Evolutionary conservation across 2,888 invertebrate species (phyloP), one percentile per base, ranked within the genome.

Genomic region (Sacculina carcini): DNA sequence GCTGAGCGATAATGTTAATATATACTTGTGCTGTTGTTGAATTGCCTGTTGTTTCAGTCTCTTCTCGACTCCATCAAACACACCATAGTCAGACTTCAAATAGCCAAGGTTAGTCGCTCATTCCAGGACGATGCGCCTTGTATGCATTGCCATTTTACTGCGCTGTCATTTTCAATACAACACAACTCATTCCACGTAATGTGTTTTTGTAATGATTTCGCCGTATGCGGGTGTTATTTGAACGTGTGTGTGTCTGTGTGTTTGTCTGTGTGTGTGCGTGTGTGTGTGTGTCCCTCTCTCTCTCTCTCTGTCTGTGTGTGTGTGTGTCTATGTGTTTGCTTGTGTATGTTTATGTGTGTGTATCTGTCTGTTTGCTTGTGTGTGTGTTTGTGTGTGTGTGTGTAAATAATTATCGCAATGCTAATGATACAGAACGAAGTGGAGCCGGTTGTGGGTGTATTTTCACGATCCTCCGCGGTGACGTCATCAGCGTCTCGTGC

Each of bases 21-120:
- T n/a, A n/a, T n/a, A n/a, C n/a, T n/a, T n/a, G n/a, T n/a, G n/a
- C n/a, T n/a, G n/a, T n/a, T n/a, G n/a, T n/a, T 26, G 16, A 14
- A 2, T 7, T 19, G 32, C 32, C 3, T n/a, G 32, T 12, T 32
- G 32, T n/a, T 10, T 1, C 40, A 40, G 40, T 23, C 10, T 56
- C 85, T 94, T 79, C 74, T 96, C 66, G 92, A 96, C 69, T 83
- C 90, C 61, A 84, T 96, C 58, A 96, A 96, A 71, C 94, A 96
- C 73, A 85, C 92, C 62, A 96, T 96, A 69, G 90, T 96, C 58
- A 77, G 90, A 62, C 74, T 96, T 60, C 94, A 96, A 75, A 92
- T 94, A 66, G 87, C 92, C 60, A 94, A 94, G 78, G 86, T 86
- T 71, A 63, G 62, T n/a, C n/a, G n/a, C n/a, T n/a, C n/a, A n/a